Conservation (phyloP, 2,888 invertebrate species). For the Leuctra nigra region DNA sequence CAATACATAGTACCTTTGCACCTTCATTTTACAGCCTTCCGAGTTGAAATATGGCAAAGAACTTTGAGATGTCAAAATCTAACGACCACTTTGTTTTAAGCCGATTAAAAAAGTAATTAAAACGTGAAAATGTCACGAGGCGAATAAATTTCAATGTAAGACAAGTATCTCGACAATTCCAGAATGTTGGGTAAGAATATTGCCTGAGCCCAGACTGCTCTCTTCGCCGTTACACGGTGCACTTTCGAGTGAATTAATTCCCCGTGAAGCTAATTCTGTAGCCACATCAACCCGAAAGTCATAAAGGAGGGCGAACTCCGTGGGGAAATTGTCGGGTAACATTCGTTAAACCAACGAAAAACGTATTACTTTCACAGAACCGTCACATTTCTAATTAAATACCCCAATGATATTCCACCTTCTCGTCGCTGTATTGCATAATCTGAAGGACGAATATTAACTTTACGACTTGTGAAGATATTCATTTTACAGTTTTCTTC, state of each 20-base stretch:
- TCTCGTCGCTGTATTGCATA: too few species aligned
- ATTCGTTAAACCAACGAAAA: conserved; percentile 15
- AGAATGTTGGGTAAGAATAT: neutral
- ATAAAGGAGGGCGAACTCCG: conserved; percentile 8
- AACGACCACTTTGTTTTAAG: conserved; percentile 11
- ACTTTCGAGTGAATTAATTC: conserved; percentile 10
- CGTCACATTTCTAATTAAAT: conserved; percentile 13
- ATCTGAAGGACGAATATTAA: too few species aligned
- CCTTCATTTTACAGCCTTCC: neutral
- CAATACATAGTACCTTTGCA: neutral
- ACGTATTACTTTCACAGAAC: conserved; percentile 12
- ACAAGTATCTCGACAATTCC: conserved; percentile 7
- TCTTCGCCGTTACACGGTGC: neutral
- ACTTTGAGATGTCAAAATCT: neutral
- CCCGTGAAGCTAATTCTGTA: conserved; percentile 16
- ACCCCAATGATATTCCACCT: neutral
- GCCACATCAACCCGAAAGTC: conserved; percentile 2
- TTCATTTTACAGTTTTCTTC: too few species aligned
- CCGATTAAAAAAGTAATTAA: conserved; percentile 17
- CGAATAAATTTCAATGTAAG: conserved; percentile 11
- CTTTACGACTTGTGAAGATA: too few species aligned
- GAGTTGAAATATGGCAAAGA: neutral
- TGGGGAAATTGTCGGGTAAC: conserved; percentile 7
- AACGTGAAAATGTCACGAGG: conserved; percentile 6
- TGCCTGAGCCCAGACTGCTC: neutral